phyloP scores from a whole-genome alignment of 2,113 vertebrate species.

The Sterrhoptilus dennistouni region DNA sequence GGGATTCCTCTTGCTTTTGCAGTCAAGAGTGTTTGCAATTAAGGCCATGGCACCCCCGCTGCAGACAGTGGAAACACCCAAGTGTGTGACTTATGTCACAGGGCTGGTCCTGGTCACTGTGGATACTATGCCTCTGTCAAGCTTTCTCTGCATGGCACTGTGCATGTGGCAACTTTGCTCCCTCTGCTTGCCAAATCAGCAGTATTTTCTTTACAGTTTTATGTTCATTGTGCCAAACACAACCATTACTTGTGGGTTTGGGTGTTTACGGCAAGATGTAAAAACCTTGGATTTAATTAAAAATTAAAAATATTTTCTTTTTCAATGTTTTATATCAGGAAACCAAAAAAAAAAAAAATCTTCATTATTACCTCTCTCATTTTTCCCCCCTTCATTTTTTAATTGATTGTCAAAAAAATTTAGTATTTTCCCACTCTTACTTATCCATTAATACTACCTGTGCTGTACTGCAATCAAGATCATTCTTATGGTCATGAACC shows the following conservation, averaged over 20 bases:
- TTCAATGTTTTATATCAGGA: neutral
- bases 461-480: neutral
- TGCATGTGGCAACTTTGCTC: neutral
- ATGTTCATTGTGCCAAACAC: neutral
- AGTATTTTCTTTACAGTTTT: neutral
- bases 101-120: accelerated
- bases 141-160: neutral
- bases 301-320: neutral
- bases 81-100: accelerated
- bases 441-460: neutral
- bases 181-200: neutral
- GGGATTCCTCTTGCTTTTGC: neutral
- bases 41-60: accelerated
- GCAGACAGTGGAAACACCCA: accelerated
- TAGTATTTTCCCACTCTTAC: neutral
- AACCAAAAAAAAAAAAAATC: neutral
- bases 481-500: neutral
- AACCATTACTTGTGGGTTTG: neutral
- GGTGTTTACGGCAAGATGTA: neutral
- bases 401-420: neutral
- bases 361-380: accelerated
- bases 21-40: no score
- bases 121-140: accelerated
- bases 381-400: neutral
- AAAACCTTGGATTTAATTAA: neutral